Evolutionary conservation across 2,113 vertebrate genomes (phyloP), one percentile per base, ranked within the genome.

Genomic region (Vulpes lagopus): DNA sequence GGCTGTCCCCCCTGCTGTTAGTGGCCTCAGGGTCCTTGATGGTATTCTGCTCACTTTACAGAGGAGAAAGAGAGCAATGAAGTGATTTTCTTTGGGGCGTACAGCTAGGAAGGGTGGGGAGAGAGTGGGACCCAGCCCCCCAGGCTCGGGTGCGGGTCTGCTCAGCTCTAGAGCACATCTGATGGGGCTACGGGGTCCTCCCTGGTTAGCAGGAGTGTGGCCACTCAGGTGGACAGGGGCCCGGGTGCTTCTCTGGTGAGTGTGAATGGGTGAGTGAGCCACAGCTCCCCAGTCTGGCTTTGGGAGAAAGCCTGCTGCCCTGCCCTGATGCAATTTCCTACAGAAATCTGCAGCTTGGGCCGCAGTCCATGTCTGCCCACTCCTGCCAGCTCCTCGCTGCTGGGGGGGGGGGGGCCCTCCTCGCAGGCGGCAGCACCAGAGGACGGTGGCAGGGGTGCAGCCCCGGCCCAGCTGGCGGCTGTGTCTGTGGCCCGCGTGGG

Each of bases 381-480:
- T 65, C 64, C 64, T 65, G 64, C 64, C 15, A 30, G 35, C 5
- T 32, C 49, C 76, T 32, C 74, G 2, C 15, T 53, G 35, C 51
- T 11, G 30, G 19, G 53, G 3, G 2, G 30, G 78, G 38, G 35
- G 43, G 43, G 43, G 43, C 5, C 5, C n/a, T 57, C 78, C 11
- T 32, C 17, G 53, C 53, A 19, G 49, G 32, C 51, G 14, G 51
- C 78, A 23, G 11, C 27, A 4, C 30, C 79, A 6, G 11, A 5
- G 53, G 19, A 35, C 15, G 14, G 65, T 43, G 43, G 43, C 43
- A 15, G 8, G 65, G 65, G 65, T 17, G 30, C 6, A 1, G 30
- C 19, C 32, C 32, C 6, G 53, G n/a, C 74, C 35, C 0, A 0
- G 15, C 2, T 11, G 57, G 30, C 0, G 0, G 22, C 59, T 5